A percentile compares a stretch with the other conserved stretches of the same genome.
Conservation (phyloP, 2,113 vertebrate species). For the Podiceps cristatus region DNA sequence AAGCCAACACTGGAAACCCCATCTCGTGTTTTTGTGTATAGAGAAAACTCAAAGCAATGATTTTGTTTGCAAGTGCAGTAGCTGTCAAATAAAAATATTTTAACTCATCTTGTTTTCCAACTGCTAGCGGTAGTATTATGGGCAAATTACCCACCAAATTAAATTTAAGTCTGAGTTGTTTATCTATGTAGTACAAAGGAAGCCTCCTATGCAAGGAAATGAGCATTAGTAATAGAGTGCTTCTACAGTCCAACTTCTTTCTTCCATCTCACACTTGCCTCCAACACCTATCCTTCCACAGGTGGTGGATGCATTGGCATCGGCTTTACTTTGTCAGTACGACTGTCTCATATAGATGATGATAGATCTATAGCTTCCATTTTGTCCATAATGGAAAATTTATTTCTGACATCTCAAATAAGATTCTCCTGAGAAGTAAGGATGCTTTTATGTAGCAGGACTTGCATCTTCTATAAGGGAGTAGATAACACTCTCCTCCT, state of each 20-base stretch:
- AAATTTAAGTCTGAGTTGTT: constrained; percentile 7
- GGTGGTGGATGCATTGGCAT: background rate
- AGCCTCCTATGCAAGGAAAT: constrained; percentile 4
- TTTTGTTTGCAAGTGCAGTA: background rate
- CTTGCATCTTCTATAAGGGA: background rate
- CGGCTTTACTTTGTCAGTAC: background rate
- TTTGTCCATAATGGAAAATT: background rate
- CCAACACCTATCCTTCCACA: background rate
- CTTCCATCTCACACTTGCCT: background rate
- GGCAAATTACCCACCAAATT: constrained; percentile 26
- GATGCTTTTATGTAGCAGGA: background rate
- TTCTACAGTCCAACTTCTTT: background rate
- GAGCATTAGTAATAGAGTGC: background rate
- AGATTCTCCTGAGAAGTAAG: background rate
- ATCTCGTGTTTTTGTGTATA: background rate
- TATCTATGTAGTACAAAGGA: background rate
- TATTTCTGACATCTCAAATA: background rate
- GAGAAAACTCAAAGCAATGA: constrained; percentile 2
- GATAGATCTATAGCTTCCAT: background rate
- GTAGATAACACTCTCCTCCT: background rate
- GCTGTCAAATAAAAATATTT: constrained; percentile 23
- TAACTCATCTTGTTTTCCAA: constrained; percentile 24
- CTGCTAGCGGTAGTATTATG: background rate
- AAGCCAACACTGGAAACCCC: background rate
- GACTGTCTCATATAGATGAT: background rate